Evolutionary conservation across 2,888 invertebrate genomes (phyloP).

Genomic region (Nemoura dubitans): DNA sequence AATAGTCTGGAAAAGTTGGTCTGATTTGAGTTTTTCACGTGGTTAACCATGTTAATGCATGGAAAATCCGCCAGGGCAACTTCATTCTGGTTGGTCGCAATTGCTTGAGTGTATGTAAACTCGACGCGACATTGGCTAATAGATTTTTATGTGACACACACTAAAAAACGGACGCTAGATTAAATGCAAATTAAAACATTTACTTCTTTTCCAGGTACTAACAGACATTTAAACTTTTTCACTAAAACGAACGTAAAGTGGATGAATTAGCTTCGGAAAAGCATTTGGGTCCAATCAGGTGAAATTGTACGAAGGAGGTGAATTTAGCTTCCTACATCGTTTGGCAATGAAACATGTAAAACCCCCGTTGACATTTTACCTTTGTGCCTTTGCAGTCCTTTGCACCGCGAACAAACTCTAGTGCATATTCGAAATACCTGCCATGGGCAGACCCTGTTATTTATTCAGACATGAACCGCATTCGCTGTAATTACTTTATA

Average conservation of each 20-base stretch:
- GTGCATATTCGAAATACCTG: not conserved
- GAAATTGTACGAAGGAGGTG: not conserved
- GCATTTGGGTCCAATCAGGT: not conserved
- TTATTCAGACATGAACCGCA: not conserved
- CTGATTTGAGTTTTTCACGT: not conserved
- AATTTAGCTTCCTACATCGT: not conserved
- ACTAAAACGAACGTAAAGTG: too few species aligned
- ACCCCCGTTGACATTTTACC: not conserved
- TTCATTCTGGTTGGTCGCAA: not conserved
- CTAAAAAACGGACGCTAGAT: not conserved
- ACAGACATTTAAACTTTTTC: too few species aligned
- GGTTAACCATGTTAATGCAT: not conserved
- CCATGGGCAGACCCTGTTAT: not conserved
- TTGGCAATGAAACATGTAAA: not conserved
- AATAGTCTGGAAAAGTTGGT: not conserved
- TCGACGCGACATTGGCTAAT: not conserved
- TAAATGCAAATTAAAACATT: too few species aligned
- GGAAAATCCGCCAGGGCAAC: not conserved
- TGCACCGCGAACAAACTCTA: not conserved
- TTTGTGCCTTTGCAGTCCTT: not conserved
- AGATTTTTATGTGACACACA: not conserved
- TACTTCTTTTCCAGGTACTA: not conserved
- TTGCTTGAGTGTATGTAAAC: not conserved
- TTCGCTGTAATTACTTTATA: slow-evolving; percentile 4
- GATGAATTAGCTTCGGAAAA: not conserved